Base-by-base conservation (phyloP, 2,797 vertebrate species). In the Peromyscus eremicus region DNA sequence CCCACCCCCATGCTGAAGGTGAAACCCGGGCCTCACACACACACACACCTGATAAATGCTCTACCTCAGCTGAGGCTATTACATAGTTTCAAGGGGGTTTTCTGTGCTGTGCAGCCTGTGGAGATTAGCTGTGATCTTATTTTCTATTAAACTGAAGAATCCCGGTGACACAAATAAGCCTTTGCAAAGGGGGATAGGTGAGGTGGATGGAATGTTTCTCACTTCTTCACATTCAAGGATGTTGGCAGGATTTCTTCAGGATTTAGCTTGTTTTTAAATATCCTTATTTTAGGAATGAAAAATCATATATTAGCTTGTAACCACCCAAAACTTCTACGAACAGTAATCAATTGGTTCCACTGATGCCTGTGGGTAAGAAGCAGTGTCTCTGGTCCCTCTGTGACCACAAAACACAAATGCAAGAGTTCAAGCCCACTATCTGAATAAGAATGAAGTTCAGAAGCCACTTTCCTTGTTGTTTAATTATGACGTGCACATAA, bases 361-460 rank as follows among this genome's bases (percentile, higher is more conserved):
- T 55, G 37, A 73, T 82, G 52, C 11, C 6, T 25, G 17, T 92
- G 25, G 25, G 37, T 93, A 10, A 73, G 55, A 94, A 92, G 40
- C 21, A 81, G 11, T 49, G 68, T 90, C 88, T 75, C 49, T 92
- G 55, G 80, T 94, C 73, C 16, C 40, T 68, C 7, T 3, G 14
- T 55, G 71, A 84, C 5, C 87, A 84, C 43, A 89, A 82, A 88
- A 29, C 34, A 23, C 70, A 52, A 68, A 40, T 46, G 79, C 79
- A 89, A 90, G 25, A 70, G 13, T 80, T 79, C 32, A 73, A 11
- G 8, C 27, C 76, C 55, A 68, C 76, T 93, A 52, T 37, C 46
- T 87, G 89, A 55, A 60, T 95, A 70, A 68, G 43, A 93, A 93
- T 88, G 40, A 94, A 94, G 55, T 87, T 90, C 16, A 62, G 94